Percentiles rank a stretch among this genome's conserved stretches.
These are phyloP conservation scores for Dipodomys ordii DNA, from an alignment of 2,113 vertebrate species.

Conservation along the genomic window DNA sequence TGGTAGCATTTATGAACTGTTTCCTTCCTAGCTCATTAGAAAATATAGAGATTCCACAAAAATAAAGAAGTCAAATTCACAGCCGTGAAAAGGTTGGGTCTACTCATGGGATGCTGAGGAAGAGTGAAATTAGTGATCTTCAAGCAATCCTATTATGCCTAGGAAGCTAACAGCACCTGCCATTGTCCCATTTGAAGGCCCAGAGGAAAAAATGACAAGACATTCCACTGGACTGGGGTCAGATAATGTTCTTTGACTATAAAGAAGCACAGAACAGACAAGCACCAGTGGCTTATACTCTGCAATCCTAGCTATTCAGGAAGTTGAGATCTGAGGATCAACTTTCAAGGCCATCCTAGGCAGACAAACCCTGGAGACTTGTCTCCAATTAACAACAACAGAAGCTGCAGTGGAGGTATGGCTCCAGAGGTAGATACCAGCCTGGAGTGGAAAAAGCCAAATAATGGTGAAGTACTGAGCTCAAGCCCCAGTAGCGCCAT, in stretches of 20 bases:
- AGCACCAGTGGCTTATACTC: no score
- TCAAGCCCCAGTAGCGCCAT: no score
- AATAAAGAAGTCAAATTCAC: constrained; percentile 28
- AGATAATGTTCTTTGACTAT: not conserved
- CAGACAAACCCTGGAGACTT: no score
- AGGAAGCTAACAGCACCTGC: not conserved
- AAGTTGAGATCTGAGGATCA: no score
- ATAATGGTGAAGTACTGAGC: no score
- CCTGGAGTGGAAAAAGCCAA: no score
- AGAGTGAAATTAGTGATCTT: not conserved
- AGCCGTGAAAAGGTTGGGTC: not conserved
- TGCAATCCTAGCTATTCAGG: no score
- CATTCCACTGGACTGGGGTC: not conserved
- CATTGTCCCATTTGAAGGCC: not conserved
- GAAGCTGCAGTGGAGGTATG: no score
- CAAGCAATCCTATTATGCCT: not conserved
- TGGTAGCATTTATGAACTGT: not conserved
- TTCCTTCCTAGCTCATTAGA: constrained; percentile 21
- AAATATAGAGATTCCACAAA: constrained; percentile 1
- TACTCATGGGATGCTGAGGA: not conserved
- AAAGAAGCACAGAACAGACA: constrained; percentile 38
- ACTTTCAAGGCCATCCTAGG: no score
- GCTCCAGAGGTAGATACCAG: no score
- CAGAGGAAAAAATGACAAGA: constrained; percentile 27
- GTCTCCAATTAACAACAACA: no score